phyloP scores from a whole-genome alignment of 1,140 invertebrate species.

The Zaprionus vittiger region DNA sequence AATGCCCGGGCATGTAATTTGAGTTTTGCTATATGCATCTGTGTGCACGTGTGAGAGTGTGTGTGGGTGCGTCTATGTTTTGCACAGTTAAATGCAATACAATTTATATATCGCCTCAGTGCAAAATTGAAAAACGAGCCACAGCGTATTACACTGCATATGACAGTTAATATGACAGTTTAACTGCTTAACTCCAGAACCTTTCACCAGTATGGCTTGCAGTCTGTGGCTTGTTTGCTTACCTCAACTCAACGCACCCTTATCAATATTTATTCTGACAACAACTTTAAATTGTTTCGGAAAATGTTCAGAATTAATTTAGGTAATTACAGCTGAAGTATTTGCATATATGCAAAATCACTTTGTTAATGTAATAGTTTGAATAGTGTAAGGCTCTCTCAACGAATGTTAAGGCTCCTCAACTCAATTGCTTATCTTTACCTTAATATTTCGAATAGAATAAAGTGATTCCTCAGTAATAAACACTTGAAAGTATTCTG shows the following conservation, averaged over 20 bases:
- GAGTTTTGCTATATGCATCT: conserved; percentile 29
- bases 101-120: conserved; percentile 12
- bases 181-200: conserved; percentile 4
- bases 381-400: neutral
- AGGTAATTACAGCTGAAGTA: neutral
- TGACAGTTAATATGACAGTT: conserved; percentile 37
- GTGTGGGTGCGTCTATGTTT: neutral
- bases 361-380: neutral
- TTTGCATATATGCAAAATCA: neutral
- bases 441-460: too few relatives aligned
- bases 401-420: neutral
- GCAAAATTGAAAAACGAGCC: conserved; percentile 22
- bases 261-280: neutral
- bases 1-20: conserved; percentile 43
- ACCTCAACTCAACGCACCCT: neutral
- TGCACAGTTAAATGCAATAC: conserved; percentile 32
- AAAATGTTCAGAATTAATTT: neutral
- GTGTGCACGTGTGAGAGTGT: too few relatives aligned
- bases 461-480: too few relatives aligned
- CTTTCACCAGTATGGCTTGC: neutral
- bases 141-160: conserved; percentile 25
- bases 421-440: too few relatives aligned
- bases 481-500: too few relatives aligned
- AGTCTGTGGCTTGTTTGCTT: neutral
- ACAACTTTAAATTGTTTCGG: neutral